These are phyloP conservation scores for Crematogaster levior DNA, from an alignment of 2,888 invertebrate species.

Conservation along the genomic window DNA sequence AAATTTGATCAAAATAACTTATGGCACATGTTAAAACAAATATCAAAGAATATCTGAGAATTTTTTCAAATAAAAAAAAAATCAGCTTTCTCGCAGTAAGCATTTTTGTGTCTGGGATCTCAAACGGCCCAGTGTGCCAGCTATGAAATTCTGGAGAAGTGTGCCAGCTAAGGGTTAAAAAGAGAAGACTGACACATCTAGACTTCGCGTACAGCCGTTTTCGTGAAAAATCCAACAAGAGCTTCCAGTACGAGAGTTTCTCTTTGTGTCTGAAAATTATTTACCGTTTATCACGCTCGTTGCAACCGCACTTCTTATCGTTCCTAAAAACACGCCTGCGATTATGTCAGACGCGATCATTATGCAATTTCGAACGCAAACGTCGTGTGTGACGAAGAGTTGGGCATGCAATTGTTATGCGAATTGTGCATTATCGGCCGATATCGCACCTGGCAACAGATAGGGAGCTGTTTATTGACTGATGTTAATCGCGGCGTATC, in stretches of 20 bases:
- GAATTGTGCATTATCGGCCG: slow-evolving; percentile 60
- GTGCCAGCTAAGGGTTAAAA: too few relatives aligned
- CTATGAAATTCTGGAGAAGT: too few relatives aligned
- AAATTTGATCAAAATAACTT: too few relatives aligned
- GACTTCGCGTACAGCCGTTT: background rate
- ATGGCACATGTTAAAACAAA: too few relatives aligned
- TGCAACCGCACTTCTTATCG: background rate
- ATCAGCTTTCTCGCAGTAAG: too few relatives aligned
- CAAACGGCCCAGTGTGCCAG: too few relatives aligned
- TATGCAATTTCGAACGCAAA: background rate
- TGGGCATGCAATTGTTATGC: slow-evolving; percentile 40
- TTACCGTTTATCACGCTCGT: background rate
- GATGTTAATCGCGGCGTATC: slow-evolving; percentile 62
- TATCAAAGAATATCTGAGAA: too few relatives aligned
- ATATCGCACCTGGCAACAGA: slow-evolving; percentile 73
- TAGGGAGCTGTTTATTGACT: slow-evolving; percentile 62
- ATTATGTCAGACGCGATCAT: slow-evolving; percentile 3
- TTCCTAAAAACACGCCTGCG: background rate
- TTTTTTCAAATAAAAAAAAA: too few relatives aligned
- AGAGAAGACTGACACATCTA: background rate
- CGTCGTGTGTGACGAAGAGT: background rate
- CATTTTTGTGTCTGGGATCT: too few relatives aligned
- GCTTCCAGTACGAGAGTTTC: background rate
- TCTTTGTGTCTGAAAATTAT: background rate
- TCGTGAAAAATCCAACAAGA: background rate